A percentile compares a stretch with the other conserved stretches of the same genome.
Conservation (phyloP, 2,113 vertebrate species). For the Ascaphus truei region DNA sequence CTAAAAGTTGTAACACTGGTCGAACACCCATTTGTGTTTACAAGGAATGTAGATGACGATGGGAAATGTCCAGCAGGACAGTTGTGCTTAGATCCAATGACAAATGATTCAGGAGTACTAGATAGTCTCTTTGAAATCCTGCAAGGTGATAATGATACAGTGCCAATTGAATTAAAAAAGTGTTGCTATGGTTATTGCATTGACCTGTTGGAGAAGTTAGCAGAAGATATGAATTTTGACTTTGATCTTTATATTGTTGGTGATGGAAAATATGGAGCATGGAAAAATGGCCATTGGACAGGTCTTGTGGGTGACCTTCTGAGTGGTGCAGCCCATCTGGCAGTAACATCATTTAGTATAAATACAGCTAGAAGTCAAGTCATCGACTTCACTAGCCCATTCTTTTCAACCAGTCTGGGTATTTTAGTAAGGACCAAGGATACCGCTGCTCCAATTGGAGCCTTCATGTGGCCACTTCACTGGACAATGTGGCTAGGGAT, state of each 20-base stretch:
- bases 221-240: slow-evolving; percentile 79
- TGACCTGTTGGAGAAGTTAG: slow-evolving; percentile 72
- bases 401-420: slow-evolving; percentile 78
- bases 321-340: slow-evolving; percentile 72
- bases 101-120: slow-evolving; percentile 77
- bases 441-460: slow-evolving; percentile 78
- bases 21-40: slow-evolving; percentile 90
- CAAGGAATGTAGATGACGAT: slow-evolving; percentile 86
- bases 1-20: slow-evolving; percentile 90
- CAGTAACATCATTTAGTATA: slow-evolving; percentile 78
- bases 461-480: slow-evolving; percentile 83
- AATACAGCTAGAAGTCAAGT: slow-evolving; percentile 77
- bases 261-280: slow-evolving; percentile 76
- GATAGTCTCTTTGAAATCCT: slow-evolving; percentile 81
- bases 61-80: slow-evolving; percentile 89
- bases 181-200: slow-evolving; percentile 82
- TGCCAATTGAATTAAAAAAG: slow-evolving; percentile 68
- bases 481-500: slow-evolving; percentile 85
- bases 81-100: slow-evolving; percentile 85
- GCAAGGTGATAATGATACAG: slow-evolving; percentile 72
- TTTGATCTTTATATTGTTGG: slow-evolving; percentile 80
- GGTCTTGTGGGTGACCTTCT: slow-evolving; percentile 76
- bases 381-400: slow-evolving; percentile 80
- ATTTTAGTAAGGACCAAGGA: slow-evolving; percentile 77
- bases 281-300: slow-evolving; percentile 77